A percentile compares a stretch with the other conserved stretches of the same genome.
Evolutionary conservation across 2,888 invertebrate species (phyloP).

Genomic region (Pristionchus japonicus): DNA sequence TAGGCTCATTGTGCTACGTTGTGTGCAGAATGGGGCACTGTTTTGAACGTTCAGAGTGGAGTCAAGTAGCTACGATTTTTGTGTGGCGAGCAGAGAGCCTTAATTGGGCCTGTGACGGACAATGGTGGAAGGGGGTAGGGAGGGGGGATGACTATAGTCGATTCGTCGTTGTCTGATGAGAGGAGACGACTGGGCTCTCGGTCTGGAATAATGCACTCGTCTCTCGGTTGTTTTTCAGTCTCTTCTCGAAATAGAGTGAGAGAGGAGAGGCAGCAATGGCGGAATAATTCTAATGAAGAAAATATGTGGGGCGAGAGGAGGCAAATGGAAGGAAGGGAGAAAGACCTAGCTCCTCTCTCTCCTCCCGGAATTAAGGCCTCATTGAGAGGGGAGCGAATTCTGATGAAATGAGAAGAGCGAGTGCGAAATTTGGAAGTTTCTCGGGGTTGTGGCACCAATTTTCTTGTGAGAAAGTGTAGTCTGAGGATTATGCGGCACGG

Average conservation of each 20-base stretch:
- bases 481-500: not conserved
- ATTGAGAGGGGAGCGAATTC: constrained; percentile 40
- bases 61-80: not conserved
- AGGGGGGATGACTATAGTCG: not conserved
- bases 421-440: constrained; percentile 5
- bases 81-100: not conserved
- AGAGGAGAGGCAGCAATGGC: not conserved
- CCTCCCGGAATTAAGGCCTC: constrained; percentile 28
- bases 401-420: constrained; percentile 27
- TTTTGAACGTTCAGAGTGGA: not conserved
- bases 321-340: not conserved
- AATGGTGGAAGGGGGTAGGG: no score
- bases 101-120: not conserved
- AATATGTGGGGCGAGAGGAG: not conserved
- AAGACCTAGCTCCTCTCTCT: no score
- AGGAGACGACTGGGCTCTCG: not conserved
- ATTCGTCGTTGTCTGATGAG: not conserved
- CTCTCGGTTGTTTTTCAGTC: not conserved
- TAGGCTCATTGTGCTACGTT: not conserved
- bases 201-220: not conserved
- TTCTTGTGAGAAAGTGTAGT: constrained; percentile 5
- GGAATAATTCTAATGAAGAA: not conserved
- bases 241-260: not conserved
- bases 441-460: not conserved
- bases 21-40: not conserved